Evolutionary conservation across 1,140 invertebrate species (phyloP), one percentile per base, ranked within the genome.

Genomic region (Hylyphantes graminicola): DNA sequence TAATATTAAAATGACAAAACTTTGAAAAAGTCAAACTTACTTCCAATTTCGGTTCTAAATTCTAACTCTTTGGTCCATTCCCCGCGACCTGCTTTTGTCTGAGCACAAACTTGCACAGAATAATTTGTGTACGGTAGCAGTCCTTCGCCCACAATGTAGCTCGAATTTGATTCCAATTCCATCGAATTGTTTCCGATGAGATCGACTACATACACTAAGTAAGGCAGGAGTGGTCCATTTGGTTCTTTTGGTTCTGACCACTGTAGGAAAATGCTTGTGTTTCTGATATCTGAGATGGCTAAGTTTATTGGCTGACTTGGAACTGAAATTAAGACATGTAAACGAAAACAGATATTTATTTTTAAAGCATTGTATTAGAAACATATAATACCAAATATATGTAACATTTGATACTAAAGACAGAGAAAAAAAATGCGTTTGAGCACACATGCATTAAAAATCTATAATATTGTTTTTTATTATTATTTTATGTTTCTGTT

Each of bases 281-380:
- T 74, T 0, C 53, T 74, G 0, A 74, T 55, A 4, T 74, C 21
- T 21, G 7, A 9, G 0, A 13, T 10, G 0, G 72, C 57, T 55
- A 74, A 21, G 15, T 74, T 74, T n/a, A 21, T 7, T 0, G 72
- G 72, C 7, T 19, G 17, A 48, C n/a, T 59, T 21, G 72, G 72
- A 10, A 57, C 72, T 74, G 21, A 74, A 74, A 59, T 13, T 35
- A 57, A 74, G 59, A 57, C 48, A 53, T 51, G n/a, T n/a, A 53
- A 70, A n/a, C 2, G 5, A 9, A 17, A 51, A 70, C 10, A 73
- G 57, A 12, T n/a, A 13, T 0, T 12, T 17, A 57, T 73, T 19
- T 55, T 65, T 21, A 2, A 65, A 65, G 4, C 10, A 17, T 64
- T 65, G 17, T 2, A 13, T 7, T 19, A 65, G 17, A 19, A 65